phyloP scores from a whole-genome alignment of 2,888 invertebrate species.

The Caenorhabditis sinica region DNA sequence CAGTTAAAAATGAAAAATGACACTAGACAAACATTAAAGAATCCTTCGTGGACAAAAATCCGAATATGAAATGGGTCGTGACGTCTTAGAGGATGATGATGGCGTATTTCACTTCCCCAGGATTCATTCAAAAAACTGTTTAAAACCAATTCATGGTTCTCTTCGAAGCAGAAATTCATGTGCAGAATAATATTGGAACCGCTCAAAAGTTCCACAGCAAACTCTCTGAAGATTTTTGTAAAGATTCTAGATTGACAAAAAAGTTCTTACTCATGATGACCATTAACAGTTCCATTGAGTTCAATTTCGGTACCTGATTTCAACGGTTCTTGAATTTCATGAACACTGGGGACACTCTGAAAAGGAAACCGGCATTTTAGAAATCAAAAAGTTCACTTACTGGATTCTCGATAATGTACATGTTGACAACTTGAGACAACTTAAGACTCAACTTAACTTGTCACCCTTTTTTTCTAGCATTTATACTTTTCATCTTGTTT shows the following conservation, averaged over 20 bases:
- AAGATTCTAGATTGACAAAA: slow-evolving; percentile 28
- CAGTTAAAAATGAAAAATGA: background rate
- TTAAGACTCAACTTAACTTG: background rate
- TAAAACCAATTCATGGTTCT: slow-evolving; percentile 68
- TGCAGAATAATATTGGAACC: slow-evolving; percentile 75
- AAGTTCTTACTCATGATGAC: slow-evolving; percentile 66
- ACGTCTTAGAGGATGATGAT: slow-evolving; percentile 70
- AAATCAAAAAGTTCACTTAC: slow-evolving; percentile 53
- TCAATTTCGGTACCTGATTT: slow-evolving; percentile 67
- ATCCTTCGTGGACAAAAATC: slow-evolving; percentile 71
- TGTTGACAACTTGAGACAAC: slow-evolving; percentile 18
- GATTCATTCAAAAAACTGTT: slow-evolving; percentile 65
- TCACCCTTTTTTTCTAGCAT: slow-evolving; percentile 10
- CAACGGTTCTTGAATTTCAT: slow-evolving; percentile 63
- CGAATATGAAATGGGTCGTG: slow-evolving; percentile 69
- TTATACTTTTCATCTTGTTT: slow-evolving; percentile 31
- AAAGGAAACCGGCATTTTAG: slow-evolving; percentile 8
- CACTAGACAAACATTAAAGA: slow-evolving; percentile 69
- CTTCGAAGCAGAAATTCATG: slow-evolving; percentile 74
- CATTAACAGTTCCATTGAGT: slow-evolving; percentile 65
- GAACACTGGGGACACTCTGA: slow-evolving; percentile 64
- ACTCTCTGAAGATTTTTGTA: slow-evolving; percentile 60
- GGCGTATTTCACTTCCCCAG: slow-evolving; percentile 72
- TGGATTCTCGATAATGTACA: slow-evolving; percentile 69
- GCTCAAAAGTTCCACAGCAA: slow-evolving; percentile 74